Base-by-base conservation (phyloP, 2,888 invertebrate genomes). In the Dromius quadrimaculatus region DNA sequence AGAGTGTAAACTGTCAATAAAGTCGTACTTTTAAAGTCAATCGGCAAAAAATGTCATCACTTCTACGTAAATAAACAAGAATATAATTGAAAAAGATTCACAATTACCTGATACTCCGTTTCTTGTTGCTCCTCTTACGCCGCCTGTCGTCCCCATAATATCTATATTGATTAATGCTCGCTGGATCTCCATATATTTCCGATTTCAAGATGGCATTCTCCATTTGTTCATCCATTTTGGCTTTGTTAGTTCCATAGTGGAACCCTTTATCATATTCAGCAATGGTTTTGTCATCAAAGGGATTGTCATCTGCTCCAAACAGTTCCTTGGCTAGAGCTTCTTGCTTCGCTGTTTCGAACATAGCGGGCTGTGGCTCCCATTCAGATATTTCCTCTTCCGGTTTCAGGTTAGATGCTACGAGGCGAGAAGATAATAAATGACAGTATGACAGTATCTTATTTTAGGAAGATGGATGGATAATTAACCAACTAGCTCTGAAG, bases 141-240 rank as follows among this genome's bases (percentile, higher is more conserved):
- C 77, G 76, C 22, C 78, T 79, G 3, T 80, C 80, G 59, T 74
- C 75, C 11, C 78, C 79, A 72, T 80, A 79, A 72, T 81, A 83
- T 73, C 81, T 76, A 72, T 82, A 83, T 72, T 81, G 81, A 76
- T 81, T 82, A 17, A 87, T 83, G 4, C 86, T 84, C 19, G 86
- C 85, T 6, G 88, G 87, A 75, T 88, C 87, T 1, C 87, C 87
- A 73, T 88, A 88, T 72, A 87, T 75, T 76, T 88, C 88, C 6
- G 88, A 86, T 75, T 88, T 85, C 83, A 88, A 84, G 71, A 89
- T 86, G 45, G 88, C 86, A 76, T 88, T 88, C 77, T 88, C 87
- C 32, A 88, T 71, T 17, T 81, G 81, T 71, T 82, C 81, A 73
- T 83, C 81, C 71, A 83, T 72, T 70, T 80, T 80, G 23, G 81